Evolutionary conservation across 30 jellyfish, hydroid and myxozoan species (phyloP).

Genomic region (Calvadosia cruxmelitensis): DNA sequence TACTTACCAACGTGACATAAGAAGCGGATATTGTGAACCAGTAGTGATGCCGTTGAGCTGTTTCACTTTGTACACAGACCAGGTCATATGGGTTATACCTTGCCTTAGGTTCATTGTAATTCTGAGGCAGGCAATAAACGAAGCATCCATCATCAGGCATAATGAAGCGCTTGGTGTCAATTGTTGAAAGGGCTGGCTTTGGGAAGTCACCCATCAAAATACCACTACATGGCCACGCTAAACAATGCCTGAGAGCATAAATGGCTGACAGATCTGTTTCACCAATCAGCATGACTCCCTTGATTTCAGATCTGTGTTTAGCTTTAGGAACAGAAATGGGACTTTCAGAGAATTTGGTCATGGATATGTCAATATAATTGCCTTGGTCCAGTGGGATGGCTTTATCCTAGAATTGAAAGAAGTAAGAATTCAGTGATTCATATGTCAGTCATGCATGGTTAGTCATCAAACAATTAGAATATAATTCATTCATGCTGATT

Average conservation of each 20-base stretch:
- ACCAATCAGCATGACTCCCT: no score
- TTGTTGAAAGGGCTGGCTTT: neutral
- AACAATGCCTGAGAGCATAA: neutral
- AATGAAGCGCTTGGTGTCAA: neutral
- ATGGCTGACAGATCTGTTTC: neutral
- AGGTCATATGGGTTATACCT: constrained; percentile 71
- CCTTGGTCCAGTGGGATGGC: no score
- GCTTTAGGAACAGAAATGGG: no score
- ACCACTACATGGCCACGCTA: neutral
- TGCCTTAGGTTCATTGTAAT: constrained; percentile 12
- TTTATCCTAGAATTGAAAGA: no score
- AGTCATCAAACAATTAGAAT: no score
- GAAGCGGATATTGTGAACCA: constrained; percentile 67
- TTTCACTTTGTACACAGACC: constrained; percentile 8
- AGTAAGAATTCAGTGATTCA: no score
- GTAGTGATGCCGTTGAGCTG: constrained; percentile 1
- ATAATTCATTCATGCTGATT: no score
- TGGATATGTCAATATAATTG: no score
- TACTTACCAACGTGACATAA: constrained; percentile 55
- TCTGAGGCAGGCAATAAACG: constrained; percentile 43
- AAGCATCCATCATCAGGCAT: constrained; percentile 63
- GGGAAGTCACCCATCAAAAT: neutral
- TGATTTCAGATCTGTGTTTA: no score
- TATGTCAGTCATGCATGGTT: no score
- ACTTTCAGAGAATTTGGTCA: no score